These are phyloP conservation scores for Grallaria varia DNA, from an alignment of 2,113 vertebrate species.

Conservation along the genomic window DNA sequence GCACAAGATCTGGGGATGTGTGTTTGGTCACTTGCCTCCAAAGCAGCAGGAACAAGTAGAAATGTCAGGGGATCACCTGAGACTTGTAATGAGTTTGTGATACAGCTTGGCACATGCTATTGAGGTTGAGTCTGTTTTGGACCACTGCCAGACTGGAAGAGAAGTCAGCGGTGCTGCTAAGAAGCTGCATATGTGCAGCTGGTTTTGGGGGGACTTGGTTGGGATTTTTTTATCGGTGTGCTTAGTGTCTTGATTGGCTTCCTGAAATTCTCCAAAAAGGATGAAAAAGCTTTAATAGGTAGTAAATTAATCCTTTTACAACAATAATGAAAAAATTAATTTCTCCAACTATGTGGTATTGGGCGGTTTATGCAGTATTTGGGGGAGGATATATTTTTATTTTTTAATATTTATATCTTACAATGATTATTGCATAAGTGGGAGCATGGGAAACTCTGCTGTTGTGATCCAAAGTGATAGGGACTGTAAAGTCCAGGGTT, in stretches of 20 bases:
- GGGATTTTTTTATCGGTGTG: not conserved
- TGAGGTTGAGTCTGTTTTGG: not conserved
- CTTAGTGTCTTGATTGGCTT: not conserved
- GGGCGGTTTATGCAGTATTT: not conserved
- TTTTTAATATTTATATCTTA: not conserved
- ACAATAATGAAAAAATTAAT: not conserved
- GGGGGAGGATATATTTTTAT: not conserved
- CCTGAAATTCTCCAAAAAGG: not conserved
- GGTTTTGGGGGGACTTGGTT: not conserved
- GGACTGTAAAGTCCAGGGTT: not conserved
- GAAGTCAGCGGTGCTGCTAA: not conserved
- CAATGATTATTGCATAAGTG: not conserved
- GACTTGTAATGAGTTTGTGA: not conserved
- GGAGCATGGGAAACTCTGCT: not conserved
- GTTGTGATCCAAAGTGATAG: not conserved
- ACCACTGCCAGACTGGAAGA: not conserved
- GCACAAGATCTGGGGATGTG: not conserved
- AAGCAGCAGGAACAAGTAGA: not conserved
- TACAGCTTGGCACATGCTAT: not conserved
- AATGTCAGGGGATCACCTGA: not conserved
- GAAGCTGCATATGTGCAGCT: rapidly evolving
- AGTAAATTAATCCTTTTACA: not conserved
- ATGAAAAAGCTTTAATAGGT: not conserved
- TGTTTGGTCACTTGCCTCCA: not conserved
- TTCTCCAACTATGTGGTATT: not conserved